Evolutionary conservation across 1,140 invertebrate species (phyloP).

Genomic region (Drosophila leontia): DNA sequence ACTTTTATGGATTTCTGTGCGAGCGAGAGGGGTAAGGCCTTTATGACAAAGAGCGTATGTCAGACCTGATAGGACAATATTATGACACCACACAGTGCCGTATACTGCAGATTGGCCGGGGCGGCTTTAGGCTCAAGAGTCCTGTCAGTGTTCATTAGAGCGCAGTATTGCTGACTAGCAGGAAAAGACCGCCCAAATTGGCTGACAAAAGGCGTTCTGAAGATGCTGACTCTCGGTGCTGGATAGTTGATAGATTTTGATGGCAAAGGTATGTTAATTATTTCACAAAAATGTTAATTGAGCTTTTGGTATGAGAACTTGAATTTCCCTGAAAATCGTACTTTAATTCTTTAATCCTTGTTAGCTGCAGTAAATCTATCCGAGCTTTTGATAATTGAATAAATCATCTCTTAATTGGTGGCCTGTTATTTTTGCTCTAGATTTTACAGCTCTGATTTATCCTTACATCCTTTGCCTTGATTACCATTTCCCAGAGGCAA

Average conservation of each 20-base stretch:
- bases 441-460: background rate
- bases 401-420: background rate
- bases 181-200: constrained; percentile 9
- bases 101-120: constrained; percentile 20
- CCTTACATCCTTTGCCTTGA: background rate
- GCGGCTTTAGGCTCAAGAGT: constrained; percentile 21
- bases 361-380: too few species aligned
- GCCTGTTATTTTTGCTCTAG: background rate
- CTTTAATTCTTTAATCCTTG: background rate
- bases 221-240: background rate
- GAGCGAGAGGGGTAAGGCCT: constrained; percentile 31
- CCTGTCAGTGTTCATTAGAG: constrained; percentile 29
- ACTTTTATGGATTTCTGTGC: constrained; percentile 63
- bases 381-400: background rate
- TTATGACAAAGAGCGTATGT: constrained; percentile 58
- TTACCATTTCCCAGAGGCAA: background rate
- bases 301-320: too few species aligned
- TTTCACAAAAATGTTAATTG: background rate
- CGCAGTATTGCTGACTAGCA: constrained; percentile 28
- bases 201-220: constrained; percentile 40
- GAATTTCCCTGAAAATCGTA: background rate
- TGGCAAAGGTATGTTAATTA: background rate
- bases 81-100: constrained; percentile 33
- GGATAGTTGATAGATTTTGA: background rate
- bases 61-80: constrained; percentile 57